Evolutionary conservation across 2,113 vertebrate genomes (phyloP), one percentile per base, ranked within the genome.

Genomic region (Corydoras sp.): DNA sequence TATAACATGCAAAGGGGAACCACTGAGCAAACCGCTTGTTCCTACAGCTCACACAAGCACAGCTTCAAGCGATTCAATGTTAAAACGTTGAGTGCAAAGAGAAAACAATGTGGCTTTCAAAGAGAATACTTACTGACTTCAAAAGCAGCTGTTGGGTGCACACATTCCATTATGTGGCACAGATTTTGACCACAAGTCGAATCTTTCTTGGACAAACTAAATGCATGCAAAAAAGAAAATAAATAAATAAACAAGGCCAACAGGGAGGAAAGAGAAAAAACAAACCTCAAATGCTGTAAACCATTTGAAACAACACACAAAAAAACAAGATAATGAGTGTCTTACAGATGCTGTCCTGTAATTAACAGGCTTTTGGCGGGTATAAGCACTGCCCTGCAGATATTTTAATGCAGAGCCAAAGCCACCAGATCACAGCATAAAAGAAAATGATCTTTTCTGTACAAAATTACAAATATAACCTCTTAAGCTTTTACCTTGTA

Each of bases 281-380:
- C 29, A 43, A 80, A 73, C 55, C 49, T 55, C 65, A 78, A 69
- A 74, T 54, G 64, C 74, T 68, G 68, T 58, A 74, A 81, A 77
- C 73, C 74, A 79, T 73, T 74, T 75, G 68, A 81, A 81, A 81
- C 73, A 81, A 81, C 74, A 77, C 65, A 69, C 60, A 78, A 76
- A 80, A 75, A 81, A 79, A 78, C 73, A 78, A 74, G 74, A 78
- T 78, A 78, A 78, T 78, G 74, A 81, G 76, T 56, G 71, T 81
- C 74, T 74, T 65, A 75, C 76, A 72, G 76, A 78, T 63, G 71
- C 55, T 63, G 74, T 81, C 76, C 79, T 81, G 73, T 81, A 78
- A 81, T 81, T 81, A 78, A 73, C 56, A 59, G 74, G 13, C 32
- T 58, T 71, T 72, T 70, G 72, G 53, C 13, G 9, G 51, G 59